Conservation (phyloP, 2,888 invertebrate genomes). For the Eurytoma adleriae region DNA sequence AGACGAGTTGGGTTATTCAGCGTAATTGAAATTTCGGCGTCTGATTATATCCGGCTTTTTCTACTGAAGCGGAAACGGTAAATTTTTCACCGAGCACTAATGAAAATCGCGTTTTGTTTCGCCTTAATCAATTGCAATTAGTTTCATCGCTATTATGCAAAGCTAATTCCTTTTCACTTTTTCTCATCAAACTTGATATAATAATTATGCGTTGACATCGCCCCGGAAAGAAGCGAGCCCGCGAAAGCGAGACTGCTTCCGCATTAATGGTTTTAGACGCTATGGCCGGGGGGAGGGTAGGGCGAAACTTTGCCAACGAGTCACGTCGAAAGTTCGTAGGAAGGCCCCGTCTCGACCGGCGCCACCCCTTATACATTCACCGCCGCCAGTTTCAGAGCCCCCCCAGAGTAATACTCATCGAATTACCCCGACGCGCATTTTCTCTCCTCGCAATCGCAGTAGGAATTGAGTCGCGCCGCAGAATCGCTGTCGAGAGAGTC, state of each 20-base stretch:
- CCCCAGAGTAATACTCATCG: constrained; percentile 70
- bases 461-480: constrained; percentile 65
- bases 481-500: neutral
- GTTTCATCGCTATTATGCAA: too few relatives aligned
- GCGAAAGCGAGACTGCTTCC: constrained; percentile 15
- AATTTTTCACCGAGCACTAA: neutral
- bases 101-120: neutral
- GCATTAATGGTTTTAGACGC: constrained; percentile 43
- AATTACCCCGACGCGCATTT: constrained; percentile 62
- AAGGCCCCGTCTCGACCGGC: constrained; percentile 57
- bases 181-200: neutral
- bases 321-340: constrained; percentile 59
- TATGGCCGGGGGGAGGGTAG: neutral
- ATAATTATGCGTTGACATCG: constrained; percentile 9
- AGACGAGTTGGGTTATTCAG: neutral
- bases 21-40: neutral
- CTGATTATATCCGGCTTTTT: neutral
- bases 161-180: too few relatives aligned
- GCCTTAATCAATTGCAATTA: neutral
- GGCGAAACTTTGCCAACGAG: constrained; percentile 60
- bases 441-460: constrained; percentile 63
- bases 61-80: neutral
- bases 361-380: constrained; percentile 50
- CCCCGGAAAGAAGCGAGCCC: constrained; percentile 5
- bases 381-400: constrained; percentile 58